Percentiles rank a stretch among this genome's conserved stretches.
phyloP scores from a whole-genome alignment of 2,113 vertebrate species.

The Phaethornis superciliosus region DNA sequence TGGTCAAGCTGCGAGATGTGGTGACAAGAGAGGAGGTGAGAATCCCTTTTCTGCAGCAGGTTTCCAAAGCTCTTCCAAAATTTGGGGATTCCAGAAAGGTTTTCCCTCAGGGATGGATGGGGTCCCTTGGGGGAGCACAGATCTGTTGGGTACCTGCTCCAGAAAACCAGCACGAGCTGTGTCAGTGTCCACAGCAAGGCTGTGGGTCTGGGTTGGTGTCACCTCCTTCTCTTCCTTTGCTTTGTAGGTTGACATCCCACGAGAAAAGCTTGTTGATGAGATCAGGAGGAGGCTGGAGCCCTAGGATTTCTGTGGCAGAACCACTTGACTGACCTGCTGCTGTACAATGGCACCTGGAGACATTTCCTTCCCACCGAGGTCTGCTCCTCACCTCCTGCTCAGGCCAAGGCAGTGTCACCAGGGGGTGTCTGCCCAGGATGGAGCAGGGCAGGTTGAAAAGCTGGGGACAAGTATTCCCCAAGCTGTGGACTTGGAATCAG shows the following conservation, averaged over 20 bases:
- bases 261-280: conserved; percentile 79
- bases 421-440: not conserved
- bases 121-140: not conserved
- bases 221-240: not conserved
- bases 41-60: not conserved
- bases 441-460: not conserved
- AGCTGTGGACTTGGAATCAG: not conserved
- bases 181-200: not conserved
- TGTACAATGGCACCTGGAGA: not conserved
- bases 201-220: not conserved
- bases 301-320: not conserved
- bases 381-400: not conserved
- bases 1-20: conserved; percentile 88
- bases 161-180: not conserved
- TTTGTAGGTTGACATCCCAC: conserved; percentile 80
- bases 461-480: not conserved
- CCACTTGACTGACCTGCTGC: not conserved
- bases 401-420: not conserved
- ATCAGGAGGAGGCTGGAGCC: conserved; percentile 71
- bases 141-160: not conserved
- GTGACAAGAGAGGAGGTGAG: conserved; percentile 87
- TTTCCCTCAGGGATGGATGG: rapidly evolving
- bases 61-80: not conserved
- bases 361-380: rapidly evolving
- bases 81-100: not conserved